A percentile compares a stretch with the other conserved stretches of the same genome.
Evolutionary conservation across 1,140 invertebrate species (phyloP).

Genomic region (Drosophila persimilis): DNA sequence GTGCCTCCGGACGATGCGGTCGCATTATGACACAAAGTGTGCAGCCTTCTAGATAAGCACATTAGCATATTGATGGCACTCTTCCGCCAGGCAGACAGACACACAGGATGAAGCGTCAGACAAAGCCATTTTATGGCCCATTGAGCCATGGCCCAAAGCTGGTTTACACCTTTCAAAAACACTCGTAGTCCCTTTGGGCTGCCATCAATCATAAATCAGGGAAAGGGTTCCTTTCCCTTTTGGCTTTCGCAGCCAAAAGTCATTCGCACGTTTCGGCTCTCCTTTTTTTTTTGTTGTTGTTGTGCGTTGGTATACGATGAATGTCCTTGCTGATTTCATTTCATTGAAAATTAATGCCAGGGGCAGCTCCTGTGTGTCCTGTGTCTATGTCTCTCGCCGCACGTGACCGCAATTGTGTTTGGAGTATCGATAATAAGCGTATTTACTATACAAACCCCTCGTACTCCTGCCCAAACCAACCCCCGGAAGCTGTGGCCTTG

Average conservation of each 20-base stretch:
- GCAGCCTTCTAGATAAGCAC: constrained; percentile 75
- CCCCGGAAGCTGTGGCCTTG: constrained; percentile 69
- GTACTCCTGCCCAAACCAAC: constrained; percentile 4
- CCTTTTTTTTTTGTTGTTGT: background rate
- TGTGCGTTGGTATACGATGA: constrained; percentile 34
- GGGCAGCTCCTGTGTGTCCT: constrained; percentile 41
- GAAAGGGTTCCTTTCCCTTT: constrained; percentile 49
- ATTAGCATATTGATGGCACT: constrained; percentile 64
- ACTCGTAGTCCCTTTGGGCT: constrained; percentile 39
- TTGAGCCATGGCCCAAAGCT: constrained; percentile 64
- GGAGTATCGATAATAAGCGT: constrained; percentile 83
- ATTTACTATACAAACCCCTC: constrained; percentile 50
- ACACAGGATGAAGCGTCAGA: constrained; percentile 33
- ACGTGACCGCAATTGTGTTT: constrained; percentile 83
- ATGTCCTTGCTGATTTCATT: constrained; percentile 68
- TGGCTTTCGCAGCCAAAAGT: constrained; percentile 72
- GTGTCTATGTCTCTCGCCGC: constrained; percentile 35
- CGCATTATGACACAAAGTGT: constrained; percentile 76
- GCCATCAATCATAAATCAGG: constrained; percentile 78
- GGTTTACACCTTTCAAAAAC: constrained; percentile 81
- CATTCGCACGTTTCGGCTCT: constrained; percentile 73
- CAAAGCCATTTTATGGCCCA: constrained; percentile 81
- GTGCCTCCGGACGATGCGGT: constrained; percentile 63
- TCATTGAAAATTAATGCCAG: constrained; percentile 78
- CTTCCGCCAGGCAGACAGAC: constrained; percentile 5